Evolutionary conservation across 2,888 invertebrate genomes (phyloP).

Genomic region (Eulithis testata): DNA sequence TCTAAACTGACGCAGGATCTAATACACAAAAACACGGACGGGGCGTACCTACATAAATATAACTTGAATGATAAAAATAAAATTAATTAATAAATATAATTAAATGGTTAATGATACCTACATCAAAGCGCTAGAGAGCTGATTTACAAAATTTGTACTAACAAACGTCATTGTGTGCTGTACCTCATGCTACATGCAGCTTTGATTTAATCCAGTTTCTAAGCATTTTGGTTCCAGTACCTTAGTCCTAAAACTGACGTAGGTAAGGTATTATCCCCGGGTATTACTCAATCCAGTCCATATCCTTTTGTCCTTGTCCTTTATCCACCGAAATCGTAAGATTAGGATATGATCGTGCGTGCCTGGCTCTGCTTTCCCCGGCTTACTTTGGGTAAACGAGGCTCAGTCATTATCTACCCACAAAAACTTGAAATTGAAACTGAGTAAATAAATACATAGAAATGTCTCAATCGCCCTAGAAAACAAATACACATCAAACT

Average conservation of each 20-base stretch:
- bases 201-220: conserved; percentile 4
- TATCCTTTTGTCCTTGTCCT: conserved; percentile 21
- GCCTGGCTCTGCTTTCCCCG: conserved; percentile 39
- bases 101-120: too few species aligned
- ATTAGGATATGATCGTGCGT: conserved; percentile 43
- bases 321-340: conserved; percentile 32
- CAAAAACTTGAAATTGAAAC: conserved; percentile 7
- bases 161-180: too few species aligned
- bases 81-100: too few species aligned
- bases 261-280: conserved; percentile 2
- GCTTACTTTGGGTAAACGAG: conserved; percentile 40
- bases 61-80: too few species aligned
- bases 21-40: too few species aligned
- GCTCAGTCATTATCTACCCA: conserved; percentile 10
- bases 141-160: too few species aligned
- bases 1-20: too few species aligned
- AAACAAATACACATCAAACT: neutral
- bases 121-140: too few species aligned
- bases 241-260: conserved; percentile 10
- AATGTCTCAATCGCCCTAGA: neutral
- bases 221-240: neutral
- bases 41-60: too few species aligned
- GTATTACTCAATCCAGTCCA: conserved; percentile 16
- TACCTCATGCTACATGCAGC: neutral
- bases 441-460: neutral